Evolutionary conservation across 1,140 invertebrate genomes (phyloP).

Genomic region (Aphaenogaster rudis): DNA sequence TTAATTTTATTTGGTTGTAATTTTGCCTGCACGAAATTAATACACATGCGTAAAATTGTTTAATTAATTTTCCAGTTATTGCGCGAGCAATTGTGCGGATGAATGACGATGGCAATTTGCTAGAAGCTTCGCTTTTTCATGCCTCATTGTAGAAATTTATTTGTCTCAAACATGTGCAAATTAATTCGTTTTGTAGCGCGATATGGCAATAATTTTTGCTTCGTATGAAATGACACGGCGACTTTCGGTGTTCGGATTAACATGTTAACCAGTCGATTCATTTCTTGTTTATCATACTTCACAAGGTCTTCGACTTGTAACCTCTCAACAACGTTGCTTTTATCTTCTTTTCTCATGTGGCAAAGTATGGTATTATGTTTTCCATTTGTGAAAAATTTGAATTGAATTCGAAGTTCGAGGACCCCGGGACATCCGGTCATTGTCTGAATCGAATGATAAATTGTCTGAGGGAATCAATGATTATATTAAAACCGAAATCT

Average conservation of each 20-base stretch:
- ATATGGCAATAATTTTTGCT: not conserved
- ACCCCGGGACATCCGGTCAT: conserved; percentile 40
- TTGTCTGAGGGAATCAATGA: not conserved
- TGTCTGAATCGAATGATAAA: conserved; percentile 36
- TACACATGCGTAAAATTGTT: not conserved
- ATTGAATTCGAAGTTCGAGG: conserved; percentile 24
- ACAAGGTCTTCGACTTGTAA: not conserved
- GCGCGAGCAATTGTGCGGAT: not conserved
- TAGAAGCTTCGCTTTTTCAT: not conserved
- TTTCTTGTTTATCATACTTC: not conserved
- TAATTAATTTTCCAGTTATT: not conserved
- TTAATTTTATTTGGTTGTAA: not conserved
- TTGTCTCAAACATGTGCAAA: not conserved
- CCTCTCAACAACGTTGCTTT: not conserved
- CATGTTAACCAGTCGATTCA: not conserved
- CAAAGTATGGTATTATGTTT: not conserved
- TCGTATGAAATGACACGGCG: not conserved
- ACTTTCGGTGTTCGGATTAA: not conserved
- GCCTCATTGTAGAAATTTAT: not conserved
- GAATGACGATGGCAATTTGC: not conserved
- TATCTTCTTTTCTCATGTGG: not conserved
- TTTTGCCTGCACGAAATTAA: not conserved
- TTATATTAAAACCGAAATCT: not conserved
- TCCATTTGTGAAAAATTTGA: conserved; percentile 32
- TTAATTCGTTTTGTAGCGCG: not conserved